Conservation (phyloP, 2,888 invertebrate species). For the Volucella bombylans region DNA sequence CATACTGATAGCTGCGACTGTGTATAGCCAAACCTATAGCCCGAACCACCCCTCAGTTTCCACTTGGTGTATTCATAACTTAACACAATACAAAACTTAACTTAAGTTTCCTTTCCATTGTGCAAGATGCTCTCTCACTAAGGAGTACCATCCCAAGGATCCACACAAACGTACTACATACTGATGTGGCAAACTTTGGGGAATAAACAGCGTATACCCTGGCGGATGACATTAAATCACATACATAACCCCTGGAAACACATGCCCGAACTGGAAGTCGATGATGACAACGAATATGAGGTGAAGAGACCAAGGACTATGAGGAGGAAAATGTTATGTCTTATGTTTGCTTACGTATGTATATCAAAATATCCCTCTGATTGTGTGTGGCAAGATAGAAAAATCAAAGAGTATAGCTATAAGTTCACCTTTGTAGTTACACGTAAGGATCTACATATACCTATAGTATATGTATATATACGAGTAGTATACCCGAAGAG, state of each 20-base stretch:
- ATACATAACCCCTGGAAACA: constrained; percentile 59
- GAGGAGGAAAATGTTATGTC: constrained; percentile 51
- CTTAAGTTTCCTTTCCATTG: constrained; percentile 70
- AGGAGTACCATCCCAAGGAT: constrained; percentile 19
- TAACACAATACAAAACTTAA: constrained; percentile 71
- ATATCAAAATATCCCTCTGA: background rate
- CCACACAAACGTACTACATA: constrained; percentile 21
- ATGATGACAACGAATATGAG: constrained; percentile 53
- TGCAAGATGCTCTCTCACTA: constrained; percentile 12
- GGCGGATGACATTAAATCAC: constrained; percentile 68
- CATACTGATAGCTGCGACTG: background rate
- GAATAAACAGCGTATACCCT: constrained; percentile 45
- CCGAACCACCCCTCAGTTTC: constrained; percentile 33
- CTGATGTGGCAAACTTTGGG: constrained; percentile 41
- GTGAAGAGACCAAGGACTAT: constrained; percentile 24
- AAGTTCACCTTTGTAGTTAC: constrained; percentile 46
- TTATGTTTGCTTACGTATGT: constrained; percentile 19
- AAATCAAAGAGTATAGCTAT: constrained; percentile 66
- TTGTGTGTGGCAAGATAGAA: constrained; percentile 31
- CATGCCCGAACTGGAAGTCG: constrained; percentile 56
- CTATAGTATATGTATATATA: background rate
- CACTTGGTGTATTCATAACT: constrained; percentile 71
- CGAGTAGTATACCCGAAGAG: background rate
- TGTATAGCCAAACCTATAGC: background rate
- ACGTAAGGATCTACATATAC: constrained; percentile 3